Evolutionary conservation across 1,140 invertebrate genomes (phyloP), one percentile per base, ranked within the genome.

Genomic region (Drosophila ambigua): DNA sequence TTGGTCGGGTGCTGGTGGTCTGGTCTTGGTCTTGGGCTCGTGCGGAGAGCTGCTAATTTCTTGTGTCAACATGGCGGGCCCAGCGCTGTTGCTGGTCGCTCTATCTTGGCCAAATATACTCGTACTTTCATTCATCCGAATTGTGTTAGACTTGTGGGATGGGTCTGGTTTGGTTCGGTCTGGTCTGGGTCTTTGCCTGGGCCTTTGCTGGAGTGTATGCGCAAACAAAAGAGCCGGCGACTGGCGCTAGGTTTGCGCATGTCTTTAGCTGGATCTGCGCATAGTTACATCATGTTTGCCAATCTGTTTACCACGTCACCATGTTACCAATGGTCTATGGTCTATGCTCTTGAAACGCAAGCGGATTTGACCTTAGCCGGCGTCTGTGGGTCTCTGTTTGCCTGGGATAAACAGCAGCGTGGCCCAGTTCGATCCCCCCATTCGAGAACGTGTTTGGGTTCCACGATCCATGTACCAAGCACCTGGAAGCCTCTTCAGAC

Each of bases 111-210:
- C 76, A 77, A 71, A 71, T 71, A 71, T 24, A 78, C 72, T 59
- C 73, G 55, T 76, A 82, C 82, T 87, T 87, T 87, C 82, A 87
- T 87, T 87, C 82, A 85, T 81, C 63, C 41, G 60, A 50, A 16
- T 35, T 57, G 58, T 75, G 72, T 78, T 58, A 68, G 49, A 79
- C 35, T 80, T 76, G 72, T 79, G 79, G 80, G 79, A 72, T 69
- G 63, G 75, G 71, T 55, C 55, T 58, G 48, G 52, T 64, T 28
- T 16, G 16, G 16, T 16, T 2, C 7, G 26, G 26, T 28, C 26
- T 28, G 35, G 35, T 31, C 35, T 39, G 31, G 31, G 16, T 16
- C 16, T 16, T 16, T 16, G 16, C 9, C 31, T 35, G 31, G 31
- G 28, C 7, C 54, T 72, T 20, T 2, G 54, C 48, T 75, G 57